Evolutionary conservation across 2,113 vertebrate genomes (phyloP).

Genomic region (Aspiorhynchus laticeps): DNA sequence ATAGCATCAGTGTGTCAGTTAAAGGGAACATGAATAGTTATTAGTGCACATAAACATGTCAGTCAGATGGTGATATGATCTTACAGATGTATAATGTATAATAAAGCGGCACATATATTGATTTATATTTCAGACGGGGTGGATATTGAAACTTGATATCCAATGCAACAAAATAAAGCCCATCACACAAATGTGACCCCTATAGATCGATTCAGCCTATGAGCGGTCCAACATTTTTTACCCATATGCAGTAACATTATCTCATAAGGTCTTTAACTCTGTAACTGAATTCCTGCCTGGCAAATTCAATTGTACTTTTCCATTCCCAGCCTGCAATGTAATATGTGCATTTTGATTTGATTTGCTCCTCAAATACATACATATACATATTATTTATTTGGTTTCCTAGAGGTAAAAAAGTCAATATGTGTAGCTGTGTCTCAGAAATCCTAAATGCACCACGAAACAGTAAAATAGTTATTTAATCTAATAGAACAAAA

Average conservation of each 20-base stretch:
- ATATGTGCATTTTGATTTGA: constrained; percentile 99
- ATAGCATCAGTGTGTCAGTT: neutral
- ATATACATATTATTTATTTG: constrained; percentile 99
- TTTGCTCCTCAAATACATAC: constrained; percentile 91
- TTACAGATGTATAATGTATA: neutral
- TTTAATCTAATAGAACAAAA: constrained; percentile 94
- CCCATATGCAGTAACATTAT: constrained; percentile 80
- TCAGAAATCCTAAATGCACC: constrained; percentile 98
- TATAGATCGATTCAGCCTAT: constrained; percentile 27
- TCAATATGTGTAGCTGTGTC: constrained; percentile 97
- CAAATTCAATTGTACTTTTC: constrained; percentile 99
- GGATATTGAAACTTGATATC: constrained; percentile 24
- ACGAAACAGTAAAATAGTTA: constrained; percentile 90
- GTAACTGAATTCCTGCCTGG: constrained; percentile 99
- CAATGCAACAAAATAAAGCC: constrained; percentile 15
- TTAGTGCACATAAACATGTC: constrained; percentile 73
- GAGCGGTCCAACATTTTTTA: constrained; percentile 61
- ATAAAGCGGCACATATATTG: neutral
- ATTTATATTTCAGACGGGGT: neutral
- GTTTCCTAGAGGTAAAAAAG: constrained; percentile 91
- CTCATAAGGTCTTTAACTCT: constrained; percentile 96
- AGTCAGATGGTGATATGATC: constrained; percentile 52
- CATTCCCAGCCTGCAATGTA: constrained; percentile 86
- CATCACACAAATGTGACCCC: constrained; percentile 36
- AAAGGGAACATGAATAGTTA: constrained; percentile 69